Percentiles rank a stretch among this genome's conserved stretches.
Conservation (phyloP, 2,113 vertebrate genomes). For the Pionites leucogaster region DNA sequence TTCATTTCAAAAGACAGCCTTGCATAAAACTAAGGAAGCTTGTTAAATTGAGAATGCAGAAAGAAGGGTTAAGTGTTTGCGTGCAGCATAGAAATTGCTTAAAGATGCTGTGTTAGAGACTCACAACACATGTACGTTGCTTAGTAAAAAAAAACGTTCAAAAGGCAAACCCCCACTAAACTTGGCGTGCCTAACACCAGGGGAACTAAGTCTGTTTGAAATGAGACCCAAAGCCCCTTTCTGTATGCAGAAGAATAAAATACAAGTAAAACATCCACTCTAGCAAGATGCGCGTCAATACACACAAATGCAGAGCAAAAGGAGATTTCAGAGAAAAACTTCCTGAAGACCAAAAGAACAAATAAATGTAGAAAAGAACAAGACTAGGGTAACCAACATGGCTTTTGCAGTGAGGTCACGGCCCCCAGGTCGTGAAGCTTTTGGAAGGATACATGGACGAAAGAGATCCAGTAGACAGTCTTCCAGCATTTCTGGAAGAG, state of each 20-base stretch:
- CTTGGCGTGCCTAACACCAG: neutral
- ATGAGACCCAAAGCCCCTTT: neutral
- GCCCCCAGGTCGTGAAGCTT: neutral
- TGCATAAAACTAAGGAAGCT: neutral
- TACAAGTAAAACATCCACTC: neutral
- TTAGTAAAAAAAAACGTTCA: neutral
- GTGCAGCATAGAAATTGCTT: neutral
- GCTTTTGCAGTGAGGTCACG: neutral
- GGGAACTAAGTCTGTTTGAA: neutral
- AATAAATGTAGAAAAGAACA: neutral
- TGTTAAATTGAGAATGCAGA: neutral
- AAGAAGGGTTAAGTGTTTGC: neutral
- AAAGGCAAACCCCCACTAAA: neutral
- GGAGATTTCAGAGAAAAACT: neutral
- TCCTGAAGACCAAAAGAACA: neutral
- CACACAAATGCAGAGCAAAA: neutral
- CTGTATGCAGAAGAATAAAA: neutral
- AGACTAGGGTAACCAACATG: accelerated
- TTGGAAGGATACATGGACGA: neutral
- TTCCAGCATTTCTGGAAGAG: neutral
- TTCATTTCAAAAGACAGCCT: neutral
- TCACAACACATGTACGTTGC: neutral
- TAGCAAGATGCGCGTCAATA: neutral
- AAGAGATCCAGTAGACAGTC: neutral
- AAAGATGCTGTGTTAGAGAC: neutral